Base-by-base conservation (phyloP, 1,140 invertebrate species). In the Stenopsyche tienmushanensis region DNA sequence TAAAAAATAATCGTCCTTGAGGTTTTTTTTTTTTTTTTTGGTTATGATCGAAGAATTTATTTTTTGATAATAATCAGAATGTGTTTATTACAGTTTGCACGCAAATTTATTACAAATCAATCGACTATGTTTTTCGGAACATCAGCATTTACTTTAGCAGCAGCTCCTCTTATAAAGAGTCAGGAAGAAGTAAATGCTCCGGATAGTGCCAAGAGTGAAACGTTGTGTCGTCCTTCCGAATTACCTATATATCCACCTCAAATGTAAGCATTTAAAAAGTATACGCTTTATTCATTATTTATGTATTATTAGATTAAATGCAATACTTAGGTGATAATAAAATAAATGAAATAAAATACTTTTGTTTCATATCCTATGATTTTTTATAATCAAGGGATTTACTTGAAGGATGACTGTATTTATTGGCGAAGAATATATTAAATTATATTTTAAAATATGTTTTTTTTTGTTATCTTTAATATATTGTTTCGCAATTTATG, bases 221-320 rank as follows among this genome's bases (percentile, higher is more conserved):
- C 66, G 57, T 15, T 75, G 3, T 83, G 81, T 72, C 78, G 76
- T 69, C 77, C 77, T 0, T 82, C 82, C 5, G 83, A 85, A 21
- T 73, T 85, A 23, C 83, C 83, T 10, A 77, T 84, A 64, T 84
- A 84, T 63, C 81, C 80, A 25, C 71, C 78, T 1, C 78, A 76
- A 15, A 29, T 18, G 64, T 72, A 65, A 50, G n/a, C 9, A n/a
- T n/a, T n/a, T n/a, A n/a, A n/a, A 1, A 23, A n/a, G 13, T 55
- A 53, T 64, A 29, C 23, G n/a, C n/a, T 54, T 41, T 54, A 24
- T 60, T n/a, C 29, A 60, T 21, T 21, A 50, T 57, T 64, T 60
- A 53, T 71, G 41, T 24, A 49, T 26, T 18, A 2, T 44, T 62
- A 26, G 1, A 47, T 49, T 9, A 47, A n/a, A n/a, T n/a, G n/a